Percentiles rank a stretch among this genome's conserved stretches.
Evolutionary conservation across 2,113 vertebrate genomes (phyloP).

Genomic region (Gasterosteus nipponicus): DNA sequence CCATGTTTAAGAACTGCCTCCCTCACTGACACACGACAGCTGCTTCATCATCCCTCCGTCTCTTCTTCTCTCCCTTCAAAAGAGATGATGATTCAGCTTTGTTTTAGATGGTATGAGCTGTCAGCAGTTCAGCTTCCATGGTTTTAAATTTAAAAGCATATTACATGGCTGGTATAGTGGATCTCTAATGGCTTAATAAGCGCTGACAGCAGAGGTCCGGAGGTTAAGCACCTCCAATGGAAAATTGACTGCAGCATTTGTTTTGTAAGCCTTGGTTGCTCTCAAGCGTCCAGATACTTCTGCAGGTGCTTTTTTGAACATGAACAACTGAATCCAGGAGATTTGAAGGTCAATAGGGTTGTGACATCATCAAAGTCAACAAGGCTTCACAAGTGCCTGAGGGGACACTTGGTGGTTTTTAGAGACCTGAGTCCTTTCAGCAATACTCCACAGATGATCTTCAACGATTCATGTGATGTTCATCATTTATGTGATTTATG

Average conservation of each 20-base stretch:
- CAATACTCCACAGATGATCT: slow-evolving; percentile 60
- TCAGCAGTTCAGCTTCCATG: slow-evolving; percentile 5
- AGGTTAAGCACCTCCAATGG: slow-evolving; percentile 74
- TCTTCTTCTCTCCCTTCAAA: background rate
- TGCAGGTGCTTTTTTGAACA: background rate
- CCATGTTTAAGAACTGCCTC: slow-evolving; percentile 39
- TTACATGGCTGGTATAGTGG: slow-evolving; percentile 36
- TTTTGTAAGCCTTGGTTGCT: slow-evolving; percentile 38
- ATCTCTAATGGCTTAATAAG: slow-evolving; percentile 63
- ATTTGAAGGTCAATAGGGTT: slow-evolving; percentile 43
- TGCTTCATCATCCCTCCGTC: slow-evolving; percentile 34
- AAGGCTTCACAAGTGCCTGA: slow-evolving; percentile 32
- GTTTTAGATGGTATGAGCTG: slow-evolving; percentile 24
- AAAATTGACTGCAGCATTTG: slow-evolving; percentile 66
- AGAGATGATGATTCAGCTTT: slow-evolving; percentile 32
- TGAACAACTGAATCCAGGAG: slow-evolving; percentile 9
- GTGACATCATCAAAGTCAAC: slow-evolving; percentile 29
- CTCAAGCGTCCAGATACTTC: slow-evolving; percentile 51
- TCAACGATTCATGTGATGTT: slow-evolving; percentile 31
- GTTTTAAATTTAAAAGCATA: slow-evolving; percentile 40
- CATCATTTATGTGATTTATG: background rate
- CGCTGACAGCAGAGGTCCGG: slow-evolving; percentile 67
- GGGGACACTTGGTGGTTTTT: slow-evolving; percentile 50
- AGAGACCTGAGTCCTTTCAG: slow-evolving; percentile 31
- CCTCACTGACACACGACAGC: slow-evolving; percentile 65